These are phyloP conservation scores for Bos javanicus DNA, from an alignment of 2,113 vertebrate species.

Conservation along the genomic window DNA sequence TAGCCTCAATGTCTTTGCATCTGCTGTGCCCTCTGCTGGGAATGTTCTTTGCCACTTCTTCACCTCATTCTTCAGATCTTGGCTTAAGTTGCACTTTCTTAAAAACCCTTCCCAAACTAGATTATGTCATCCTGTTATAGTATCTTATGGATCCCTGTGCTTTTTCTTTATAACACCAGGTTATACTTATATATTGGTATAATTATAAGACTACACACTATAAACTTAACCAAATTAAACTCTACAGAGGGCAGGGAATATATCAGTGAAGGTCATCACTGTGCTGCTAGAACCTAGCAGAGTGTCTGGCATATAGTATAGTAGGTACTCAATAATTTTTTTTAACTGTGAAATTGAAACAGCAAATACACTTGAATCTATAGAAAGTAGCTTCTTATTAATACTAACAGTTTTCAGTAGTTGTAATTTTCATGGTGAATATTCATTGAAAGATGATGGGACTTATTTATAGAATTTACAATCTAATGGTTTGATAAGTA, in stretches of 20 bases:
- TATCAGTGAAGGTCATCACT: background rate
- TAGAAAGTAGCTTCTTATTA: constrained; percentile 72
- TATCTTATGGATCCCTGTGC: background rate
- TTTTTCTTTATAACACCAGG: constrained; percentile 13
- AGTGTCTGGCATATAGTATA: background rate
- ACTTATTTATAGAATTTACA: constrained; percentile 82
- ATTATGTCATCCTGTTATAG: background rate
- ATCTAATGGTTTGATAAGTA: constrained; percentile 83
- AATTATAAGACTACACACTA: background rate
- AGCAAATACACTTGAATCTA: constrained; percentile 21
- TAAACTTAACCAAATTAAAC: background rate
- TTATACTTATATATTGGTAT: background rate
- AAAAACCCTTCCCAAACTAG: background rate
- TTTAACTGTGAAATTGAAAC: constrained; percentile 57
- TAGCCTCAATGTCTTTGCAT: background rate
- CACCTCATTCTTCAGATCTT: background rate
- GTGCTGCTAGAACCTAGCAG: background rate
- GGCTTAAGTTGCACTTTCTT: background rate
- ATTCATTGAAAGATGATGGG: constrained; percentile 76
- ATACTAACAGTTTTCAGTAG: constrained; percentile 70
- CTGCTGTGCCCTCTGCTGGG: background rate
- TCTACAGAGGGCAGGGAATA: background rate
- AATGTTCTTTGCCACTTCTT: background rate
- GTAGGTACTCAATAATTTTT: background rate
- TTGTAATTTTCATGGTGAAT: constrained; percentile 78